Base-by-base conservation (phyloP, 64 coral and sea anemone species). In the Montipora foliosa region DNA sequence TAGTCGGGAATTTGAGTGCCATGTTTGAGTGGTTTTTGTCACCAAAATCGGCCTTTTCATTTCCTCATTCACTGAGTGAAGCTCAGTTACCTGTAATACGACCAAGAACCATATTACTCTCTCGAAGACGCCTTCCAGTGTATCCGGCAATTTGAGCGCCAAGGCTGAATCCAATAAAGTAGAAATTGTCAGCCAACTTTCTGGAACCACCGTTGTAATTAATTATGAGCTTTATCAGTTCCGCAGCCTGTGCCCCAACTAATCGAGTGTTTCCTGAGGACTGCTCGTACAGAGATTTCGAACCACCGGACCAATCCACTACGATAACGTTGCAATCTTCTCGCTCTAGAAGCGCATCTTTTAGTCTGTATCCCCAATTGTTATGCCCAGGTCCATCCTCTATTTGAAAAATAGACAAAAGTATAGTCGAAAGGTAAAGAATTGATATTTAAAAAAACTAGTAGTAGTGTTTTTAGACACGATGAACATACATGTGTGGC, bases 171-270 rank as follows among this genome's bases (percentile, higher is more conserved):
- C 83, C 75, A 68, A 88, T 24, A 48, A 88, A 24, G 53, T 80
- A 81, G 55, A 94, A 70, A 37, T 47, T 5, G 4, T 62, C 3
- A 4, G 44, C 17, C 4, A 64, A 44, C 1, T 17, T n/a, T 0
- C 24, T 10, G 16, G 69, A n/a, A 3, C 53, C 64, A 44, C 13
- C 17, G 5, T 29, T 0, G 19, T 76, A 71, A 49, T 22, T 13
- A 4, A 81, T 60, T 4, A 90, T 6, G 76, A 78, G 49, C 76
- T 44, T 82, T 70, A 95, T 58, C 8, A 95, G 64, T 21, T 52
- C 17, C 2, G 79, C 80, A 5, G 90, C 68, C 87, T 90, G 87
- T 44, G 87, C 93, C 45, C 93, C 93, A 47, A 95, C 72, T 4
- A 95, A 74, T 5, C 79, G 47, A 10, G 71, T 90, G 44, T 95